Percentiles rank a stretch among this genome's conserved stretches.
Conservation (phyloP, 2,113 vertebrate genomes). For the Trematomus loennbergii region DNA sequence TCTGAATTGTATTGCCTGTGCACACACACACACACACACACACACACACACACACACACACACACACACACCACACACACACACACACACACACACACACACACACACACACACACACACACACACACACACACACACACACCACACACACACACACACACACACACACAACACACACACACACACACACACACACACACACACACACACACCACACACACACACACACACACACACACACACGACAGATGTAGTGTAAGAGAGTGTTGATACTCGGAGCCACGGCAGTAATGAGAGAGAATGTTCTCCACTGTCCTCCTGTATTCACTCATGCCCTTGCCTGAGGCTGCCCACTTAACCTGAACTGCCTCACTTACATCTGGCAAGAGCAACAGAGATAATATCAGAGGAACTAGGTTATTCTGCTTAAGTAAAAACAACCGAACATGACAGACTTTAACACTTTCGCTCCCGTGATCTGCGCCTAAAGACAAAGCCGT, state of each 20-base stretch:
- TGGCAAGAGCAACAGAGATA: constrained; percentile 59
- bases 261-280: constrained; percentile 21
- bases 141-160: constrained; percentile 17
- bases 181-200: constrained; percentile 13
- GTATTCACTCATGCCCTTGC: constrained; percentile 65
- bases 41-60: constrained; percentile 16
- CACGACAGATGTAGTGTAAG: constrained; percentile 14
- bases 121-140: constrained; percentile 9
- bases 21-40: neutral
- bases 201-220: neutral
- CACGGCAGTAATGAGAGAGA: constrained; percentile 51
- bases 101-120: neutral
- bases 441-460: constrained; percentile 48
- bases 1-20: neutral
- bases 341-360: constrained; percentile 70
- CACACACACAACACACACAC: constrained; percentile 5
- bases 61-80: constrained; percentile 7
- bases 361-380: constrained; percentile 68
- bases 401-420: constrained; percentile 57
- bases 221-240: constrained; percentile 26
- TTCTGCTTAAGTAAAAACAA: constrained; percentile 40
- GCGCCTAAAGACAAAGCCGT: constrained; percentile 19
- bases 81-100: neutral
- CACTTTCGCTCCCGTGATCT: constrained; percentile 21
- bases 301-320: constrained; percentile 44